Conservation (phyloP, 1,140 invertebrate genomes). For the Myzus persicae region DNA sequence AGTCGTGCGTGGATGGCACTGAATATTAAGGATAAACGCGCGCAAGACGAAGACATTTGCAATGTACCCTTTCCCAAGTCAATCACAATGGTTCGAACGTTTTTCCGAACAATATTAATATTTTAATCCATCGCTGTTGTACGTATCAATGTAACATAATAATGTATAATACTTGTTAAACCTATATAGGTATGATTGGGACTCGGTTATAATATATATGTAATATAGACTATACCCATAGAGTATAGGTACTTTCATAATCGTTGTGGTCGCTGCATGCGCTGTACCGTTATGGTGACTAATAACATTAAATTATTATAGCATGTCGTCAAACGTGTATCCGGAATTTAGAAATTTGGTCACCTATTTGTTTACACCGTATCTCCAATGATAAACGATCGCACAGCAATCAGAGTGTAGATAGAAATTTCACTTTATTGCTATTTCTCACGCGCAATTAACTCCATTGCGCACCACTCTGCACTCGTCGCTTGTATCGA, state of each 20-base stretch:
- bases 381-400: not conserved
- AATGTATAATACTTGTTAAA: too few species aligned
- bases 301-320: not conserved
- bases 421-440: conserved; percentile 38
- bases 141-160: not conserved
- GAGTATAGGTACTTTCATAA: not conserved
- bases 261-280: not conserved
- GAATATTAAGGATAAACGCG: not conserved
- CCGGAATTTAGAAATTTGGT: conserved; percentile 36
- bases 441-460: conserved; percentile 37
- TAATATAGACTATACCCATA: too few species aligned
- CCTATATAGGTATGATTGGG: too few species aligned
- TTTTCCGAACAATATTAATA: not conserved
- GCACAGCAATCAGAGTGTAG: conserved; percentile 31
- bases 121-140: not conserved
- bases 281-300: not conserved
- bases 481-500: not conserved
- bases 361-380: conserved; percentile 45
- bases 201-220: too few species aligned
- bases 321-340: not conserved
- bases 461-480: not conserved
- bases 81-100: not conserved
- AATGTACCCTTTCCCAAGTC: not conserved
- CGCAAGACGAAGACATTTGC: not conserved
- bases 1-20: not conserved